These are phyloP conservation scores for Chrosomus eos DNA, from an alignment of 2,797 vertebrate species.

Conservation along the genomic window DNA sequence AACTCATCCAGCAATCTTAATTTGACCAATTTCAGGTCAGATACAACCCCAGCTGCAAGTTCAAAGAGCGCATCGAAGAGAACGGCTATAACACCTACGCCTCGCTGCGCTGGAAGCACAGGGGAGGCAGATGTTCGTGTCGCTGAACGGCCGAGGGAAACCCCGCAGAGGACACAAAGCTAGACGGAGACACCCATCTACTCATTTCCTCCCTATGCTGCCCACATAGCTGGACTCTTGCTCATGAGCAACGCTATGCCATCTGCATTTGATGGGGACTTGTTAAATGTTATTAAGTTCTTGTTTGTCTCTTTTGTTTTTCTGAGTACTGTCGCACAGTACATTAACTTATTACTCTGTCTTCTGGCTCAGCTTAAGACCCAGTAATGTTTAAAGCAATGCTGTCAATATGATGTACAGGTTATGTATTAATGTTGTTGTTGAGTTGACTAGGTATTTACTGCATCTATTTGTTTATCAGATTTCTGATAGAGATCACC, in stretches of 20 bases:
- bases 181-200: slow-evolving; percentile 84
- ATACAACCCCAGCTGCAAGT: slow-evolving; percentile 90
- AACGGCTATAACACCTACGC: slow-evolving; percentile 95
- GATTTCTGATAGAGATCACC: slow-evolving; percentile 1
- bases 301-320: slow-evolving; percentile 17
- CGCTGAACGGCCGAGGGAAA: slow-evolving; percentile 83
- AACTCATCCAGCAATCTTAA: background rate
- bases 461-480: background rate
- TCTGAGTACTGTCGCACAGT: slow-evolving; percentile 64
- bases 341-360: slow-evolving; percentile 69
- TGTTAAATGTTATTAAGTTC: slow-evolving; percentile 23
- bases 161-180: slow-evolving; percentile 84
- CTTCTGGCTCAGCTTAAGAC: slow-evolving; percentile 64
- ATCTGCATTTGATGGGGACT: slow-evolving; percentile 72
- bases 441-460: slow-evolving; percentile 20
- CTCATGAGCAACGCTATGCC: slow-evolving; percentile 52
- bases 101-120: slow-evolving; percentile 86
- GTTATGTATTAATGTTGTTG: slow-evolving; percentile 38
- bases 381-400: slow-evolving; percentile 46
- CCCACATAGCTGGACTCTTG: slow-evolving; percentile 75
- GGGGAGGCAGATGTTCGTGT: slow-evolving; percentile 90
- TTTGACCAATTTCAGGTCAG: slow-evolving; percentile 76
- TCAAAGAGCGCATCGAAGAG: slow-evolving; percentile 92
- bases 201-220: slow-evolving; percentile 93
- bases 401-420: slow-evolving; percentile 64